Evolutionary conservation across 2,113 vertebrate species (phyloP).

Genomic region (Centropus bengalensis): DNA sequence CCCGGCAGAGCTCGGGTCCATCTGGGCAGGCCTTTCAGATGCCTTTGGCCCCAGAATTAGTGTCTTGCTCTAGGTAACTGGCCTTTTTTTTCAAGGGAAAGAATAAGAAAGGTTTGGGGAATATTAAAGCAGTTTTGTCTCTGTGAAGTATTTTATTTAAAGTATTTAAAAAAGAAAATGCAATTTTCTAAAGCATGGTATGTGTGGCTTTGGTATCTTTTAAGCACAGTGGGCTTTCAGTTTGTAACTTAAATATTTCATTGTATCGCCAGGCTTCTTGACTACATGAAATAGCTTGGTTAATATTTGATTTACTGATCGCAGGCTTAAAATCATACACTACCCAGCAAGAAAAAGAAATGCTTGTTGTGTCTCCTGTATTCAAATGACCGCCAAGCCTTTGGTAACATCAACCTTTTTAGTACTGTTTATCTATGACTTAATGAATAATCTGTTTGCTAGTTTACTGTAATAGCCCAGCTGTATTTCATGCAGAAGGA

Average conservation of each 20-base stretch:
- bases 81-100: not conserved
- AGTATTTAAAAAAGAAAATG: not conserved
- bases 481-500: not conserved
- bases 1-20: too few relatives aligned
- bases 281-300: constrained; percentile 11
- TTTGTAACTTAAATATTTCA: not conserved
- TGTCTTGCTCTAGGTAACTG: not conserved
- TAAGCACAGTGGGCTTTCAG: not conserved
- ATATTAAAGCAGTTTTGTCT: not conserved
- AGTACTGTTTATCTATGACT: constrained; percentile 30
- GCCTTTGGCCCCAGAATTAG: not conserved
- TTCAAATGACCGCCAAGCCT: constrained; percentile 13
- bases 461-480: constrained; percentile 15
- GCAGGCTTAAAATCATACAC: not conserved
- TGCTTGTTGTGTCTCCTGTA: not conserved
- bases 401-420: not conserved
- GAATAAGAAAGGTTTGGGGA: not conserved
- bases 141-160: not conserved
- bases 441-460: constrained; percentile 40
- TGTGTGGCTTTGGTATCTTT: not conserved
- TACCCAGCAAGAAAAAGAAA: not conserved
- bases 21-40: not conserved
- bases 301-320: not conserved
- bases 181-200: not conserved
- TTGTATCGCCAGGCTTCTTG: not conserved